Evolutionary conservation across 1,140 invertebrate species (phyloP), one percentile per base, ranked within the genome.

Genomic region (Hycleus phaleratus): DNA sequence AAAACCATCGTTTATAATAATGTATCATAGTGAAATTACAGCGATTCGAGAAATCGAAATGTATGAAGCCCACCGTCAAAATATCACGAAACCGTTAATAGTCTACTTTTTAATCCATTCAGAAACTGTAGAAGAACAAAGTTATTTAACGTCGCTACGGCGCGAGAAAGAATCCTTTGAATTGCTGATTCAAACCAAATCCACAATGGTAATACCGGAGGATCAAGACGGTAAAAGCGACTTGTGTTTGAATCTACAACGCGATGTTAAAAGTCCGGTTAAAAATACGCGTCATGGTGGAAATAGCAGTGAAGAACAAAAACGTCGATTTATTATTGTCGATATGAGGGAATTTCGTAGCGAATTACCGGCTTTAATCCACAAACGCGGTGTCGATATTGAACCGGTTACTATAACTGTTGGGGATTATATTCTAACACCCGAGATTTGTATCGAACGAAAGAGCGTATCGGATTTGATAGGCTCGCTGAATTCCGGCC

Each of bases 271-370:
- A 4, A 70, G 58, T 48, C 62, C 75, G 9, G 74, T 76, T 43
- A 67, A 73, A 57, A 81, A 78, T 71, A 85, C 82, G 9, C 78
- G 87, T 38, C 82, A 86, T 76, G 89, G 86, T 51, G 89, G 78
- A 46, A 75, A 77, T 8, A 2, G 32, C 26, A 62, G 68, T 46
- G 54, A 74, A 0, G 49, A 64, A 39, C 49, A 50, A 10, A 40
- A 59, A 46, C 75, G 76, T 45, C 77, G 76, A 26, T 78, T 86
- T 69, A 77, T 98, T 9, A 90, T 98, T 66, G 94, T 99, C 18
- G 97, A 99, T 74, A 95, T 98, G 87, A 81, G 97, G 69, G 97
- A 99, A 76, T 99, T 99, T 73, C 82, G 95, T 46, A 96, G 93
- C 60, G 95, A 98, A 73, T 77, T 99, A 11, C 97, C 97, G 0